Percentiles rank a stretch among this genome's conserved stretches.
Conservation (phyloP, 2,797 vertebrate species). For the Selene dorsalis region DNA sequence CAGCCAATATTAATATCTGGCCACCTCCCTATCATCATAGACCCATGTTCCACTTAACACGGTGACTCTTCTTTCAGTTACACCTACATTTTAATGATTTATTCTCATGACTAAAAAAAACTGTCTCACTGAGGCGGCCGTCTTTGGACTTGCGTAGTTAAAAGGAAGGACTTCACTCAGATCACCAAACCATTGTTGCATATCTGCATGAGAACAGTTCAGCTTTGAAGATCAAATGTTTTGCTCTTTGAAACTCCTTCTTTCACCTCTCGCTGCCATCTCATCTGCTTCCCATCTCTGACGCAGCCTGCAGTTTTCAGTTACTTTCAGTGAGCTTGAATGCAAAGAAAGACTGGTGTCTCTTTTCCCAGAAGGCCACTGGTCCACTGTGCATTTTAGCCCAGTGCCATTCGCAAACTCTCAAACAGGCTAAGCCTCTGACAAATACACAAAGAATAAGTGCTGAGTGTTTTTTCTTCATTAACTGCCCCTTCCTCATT, state of each 20-base stretch:
- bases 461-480: background rate
- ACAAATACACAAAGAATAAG: constrained; percentile 1
- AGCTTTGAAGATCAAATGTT: constrained; percentile 48
- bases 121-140: background rate
- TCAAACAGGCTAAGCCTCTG: constrained; percentile 3
- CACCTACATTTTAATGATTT: constrained; percentile 26
- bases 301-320: constrained; percentile 47
- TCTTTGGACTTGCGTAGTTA: background rate
- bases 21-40: background rate
- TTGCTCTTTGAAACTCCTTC: constrained; percentile 39
- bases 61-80: constrained; percentile 2
- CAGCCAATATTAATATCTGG: background rate
- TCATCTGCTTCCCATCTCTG: constrained; percentile 43
- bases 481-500: constrained; percentile 1
- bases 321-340: constrained; percentile 57
- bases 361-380: constrained; percentile 47
- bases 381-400: constrained; percentile 3
- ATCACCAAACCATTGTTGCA: constrained; percentile 16
- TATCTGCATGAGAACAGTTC: constrained; percentile 1
- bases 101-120: constrained; percentile 1
- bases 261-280: constrained; percentile 33
- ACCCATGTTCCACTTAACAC: background rate
- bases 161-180: constrained; percentile 8
- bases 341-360: constrained; percentile 38
- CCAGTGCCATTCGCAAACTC: background rate